Conservation (phyloP, 2,113 vertebrate genomes). For the Fulmarus glacialis region DNA sequence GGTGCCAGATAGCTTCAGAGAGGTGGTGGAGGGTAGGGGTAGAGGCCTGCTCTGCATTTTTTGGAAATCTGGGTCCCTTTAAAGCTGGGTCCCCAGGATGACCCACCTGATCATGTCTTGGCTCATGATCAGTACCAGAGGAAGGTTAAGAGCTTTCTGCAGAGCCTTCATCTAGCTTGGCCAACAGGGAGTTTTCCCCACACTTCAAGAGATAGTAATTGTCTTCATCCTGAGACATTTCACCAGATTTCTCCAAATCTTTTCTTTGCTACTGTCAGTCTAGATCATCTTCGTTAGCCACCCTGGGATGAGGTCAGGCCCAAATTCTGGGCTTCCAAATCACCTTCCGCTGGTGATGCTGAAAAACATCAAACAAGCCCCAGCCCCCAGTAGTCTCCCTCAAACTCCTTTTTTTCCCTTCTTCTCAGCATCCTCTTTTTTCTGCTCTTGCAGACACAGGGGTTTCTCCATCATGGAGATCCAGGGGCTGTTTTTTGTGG, state of each 20-base stretch:
- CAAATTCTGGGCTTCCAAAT: background rate
- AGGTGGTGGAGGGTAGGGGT: background rate
- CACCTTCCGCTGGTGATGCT: background rate
- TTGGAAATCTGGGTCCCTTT: background rate
- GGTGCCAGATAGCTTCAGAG: background rate
- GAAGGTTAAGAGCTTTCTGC: background rate
- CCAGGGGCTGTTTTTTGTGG: background rate
- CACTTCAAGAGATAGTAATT: accelerated
- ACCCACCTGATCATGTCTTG: background rate
- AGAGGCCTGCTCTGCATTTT: background rate
- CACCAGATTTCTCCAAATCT: background rate
- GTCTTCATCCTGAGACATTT: background rate
- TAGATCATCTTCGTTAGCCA: background rate
- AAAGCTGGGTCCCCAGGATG: no score
- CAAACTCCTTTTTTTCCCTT: background rate
- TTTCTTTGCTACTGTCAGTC: background rate
- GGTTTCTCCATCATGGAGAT: accelerated
- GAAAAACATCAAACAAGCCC: background rate
- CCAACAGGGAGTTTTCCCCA: background rate
- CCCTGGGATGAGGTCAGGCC: background rate
- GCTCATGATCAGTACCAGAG: background rate
- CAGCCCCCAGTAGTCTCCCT: background rate
- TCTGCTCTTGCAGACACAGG: background rate
- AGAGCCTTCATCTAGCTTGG: background rate
- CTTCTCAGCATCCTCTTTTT: background rate